Conservation (phyloP, 2,113 vertebrate genomes). For the Corythornis cristatus region DNA sequence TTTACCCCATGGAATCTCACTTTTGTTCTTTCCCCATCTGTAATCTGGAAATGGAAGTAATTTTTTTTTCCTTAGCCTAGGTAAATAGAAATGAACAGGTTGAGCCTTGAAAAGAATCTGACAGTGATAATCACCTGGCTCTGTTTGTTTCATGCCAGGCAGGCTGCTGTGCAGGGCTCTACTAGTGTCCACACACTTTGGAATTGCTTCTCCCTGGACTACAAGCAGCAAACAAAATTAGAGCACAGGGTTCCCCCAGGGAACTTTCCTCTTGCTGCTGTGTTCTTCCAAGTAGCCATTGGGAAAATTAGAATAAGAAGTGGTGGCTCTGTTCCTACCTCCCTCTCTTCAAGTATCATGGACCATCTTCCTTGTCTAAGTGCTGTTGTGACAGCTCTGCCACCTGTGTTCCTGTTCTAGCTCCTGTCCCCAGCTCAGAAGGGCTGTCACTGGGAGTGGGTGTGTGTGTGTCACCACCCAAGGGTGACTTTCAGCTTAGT, state of each 20-base stretch:
- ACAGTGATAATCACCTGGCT: neutral
- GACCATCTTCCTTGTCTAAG: neutral
- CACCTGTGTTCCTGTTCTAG: neutral
- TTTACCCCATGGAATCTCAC: neutral
- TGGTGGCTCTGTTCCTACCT: neutral
- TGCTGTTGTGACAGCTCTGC: neutral
- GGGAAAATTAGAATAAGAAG: neutral
- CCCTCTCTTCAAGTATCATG: rapidly evolving
- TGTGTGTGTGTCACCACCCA: rapidly evolving
- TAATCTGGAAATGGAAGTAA: neutral
- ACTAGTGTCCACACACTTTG: neutral
- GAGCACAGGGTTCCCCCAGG: neutral
- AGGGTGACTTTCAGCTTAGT: neutral
- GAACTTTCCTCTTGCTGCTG: neutral
- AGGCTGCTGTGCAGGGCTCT: neutral
- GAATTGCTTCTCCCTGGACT: neutral
- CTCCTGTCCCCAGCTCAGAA: neutral
- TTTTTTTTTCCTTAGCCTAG: neutral
- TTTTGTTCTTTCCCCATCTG: neutral
- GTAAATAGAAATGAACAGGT: neutral
- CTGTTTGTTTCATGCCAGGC: neutral
- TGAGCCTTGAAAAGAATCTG: neutral
- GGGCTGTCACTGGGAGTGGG: neutral
- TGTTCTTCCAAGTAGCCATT: neutral
- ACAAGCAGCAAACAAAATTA: neutral